Conservation (phyloP, 2,113 vertebrate species). For the Amblyornis subalaris region DNA sequence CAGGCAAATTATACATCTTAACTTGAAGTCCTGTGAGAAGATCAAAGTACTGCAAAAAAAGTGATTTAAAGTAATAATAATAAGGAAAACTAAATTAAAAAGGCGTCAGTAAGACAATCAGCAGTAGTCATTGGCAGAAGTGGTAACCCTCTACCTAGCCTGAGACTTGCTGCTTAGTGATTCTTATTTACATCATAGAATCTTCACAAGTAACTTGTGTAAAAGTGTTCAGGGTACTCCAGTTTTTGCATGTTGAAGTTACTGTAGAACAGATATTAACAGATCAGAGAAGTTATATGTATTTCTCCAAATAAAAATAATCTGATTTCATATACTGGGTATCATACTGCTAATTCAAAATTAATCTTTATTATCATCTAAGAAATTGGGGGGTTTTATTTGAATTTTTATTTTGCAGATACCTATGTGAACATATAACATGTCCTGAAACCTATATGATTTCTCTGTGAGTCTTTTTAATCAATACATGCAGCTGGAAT, state of each 20-base stretch:
- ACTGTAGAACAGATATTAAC: background rate
- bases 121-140: background rate
- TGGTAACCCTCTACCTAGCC: background rate
- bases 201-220: background rate
- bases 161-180: background rate
- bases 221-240: background rate
- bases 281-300: background rate
- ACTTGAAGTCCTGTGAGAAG: background rate
- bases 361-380: background rate
- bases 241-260: background rate
- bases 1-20: background rate
- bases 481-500: background rate
- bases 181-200: background rate
- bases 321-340: background rate
- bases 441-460: background rate
- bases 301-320: background rate
- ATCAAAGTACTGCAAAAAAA: background rate
- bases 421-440: background rate
- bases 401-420: background rate
- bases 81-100: background rate
- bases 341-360: background rate
- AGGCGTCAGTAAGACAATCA: background rate
- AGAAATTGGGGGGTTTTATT: background rate
- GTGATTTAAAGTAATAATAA: background rate
- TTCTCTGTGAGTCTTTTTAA: background rate